These are phyloP conservation scores for Pseudonaja textilis DNA, from an alignment of 2,113 vertebrate genomes.

Conservation along the genomic window DNA sequence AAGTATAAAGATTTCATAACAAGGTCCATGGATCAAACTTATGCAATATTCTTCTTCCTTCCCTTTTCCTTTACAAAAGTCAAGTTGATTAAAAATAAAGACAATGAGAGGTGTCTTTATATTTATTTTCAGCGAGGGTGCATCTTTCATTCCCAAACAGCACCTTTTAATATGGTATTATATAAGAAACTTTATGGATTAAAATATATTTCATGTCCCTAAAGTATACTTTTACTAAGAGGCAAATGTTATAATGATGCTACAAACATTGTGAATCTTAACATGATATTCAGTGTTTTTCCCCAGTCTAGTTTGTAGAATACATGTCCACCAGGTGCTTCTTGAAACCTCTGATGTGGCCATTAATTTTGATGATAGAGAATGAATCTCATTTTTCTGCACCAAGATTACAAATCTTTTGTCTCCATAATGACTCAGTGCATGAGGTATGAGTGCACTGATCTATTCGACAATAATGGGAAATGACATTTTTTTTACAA, in stretches of 20 bases:
- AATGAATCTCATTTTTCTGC: background rate
- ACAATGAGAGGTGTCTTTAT: background rate
- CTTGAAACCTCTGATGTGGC: background rate
- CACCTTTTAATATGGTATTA: background rate
- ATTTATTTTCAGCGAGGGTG: background rate
- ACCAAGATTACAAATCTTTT: background rate
- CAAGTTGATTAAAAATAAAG: background rate
- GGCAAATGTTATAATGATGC: background rate
- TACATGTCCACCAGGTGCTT: background rate
- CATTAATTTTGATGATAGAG: background rate
- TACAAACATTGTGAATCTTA: background rate
- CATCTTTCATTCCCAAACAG: background rate
- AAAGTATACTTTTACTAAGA: background rate
- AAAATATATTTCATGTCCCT: background rate
- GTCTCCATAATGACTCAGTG: background rate
- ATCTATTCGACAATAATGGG: background rate
- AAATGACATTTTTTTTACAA: constrained; percentile 1
- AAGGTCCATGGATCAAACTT: background rate
- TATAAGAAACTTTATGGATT: background rate
- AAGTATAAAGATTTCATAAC: background rate
- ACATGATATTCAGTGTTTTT: background rate
- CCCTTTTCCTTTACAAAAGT: background rate
- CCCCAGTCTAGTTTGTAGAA: background rate
- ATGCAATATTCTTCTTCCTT: background rate
- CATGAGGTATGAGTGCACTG: fast-evolving